Evolutionary conservation across 2,797 vertebrate genomes (phyloP).

Genomic region (Siniperca scherzeri): DNA sequence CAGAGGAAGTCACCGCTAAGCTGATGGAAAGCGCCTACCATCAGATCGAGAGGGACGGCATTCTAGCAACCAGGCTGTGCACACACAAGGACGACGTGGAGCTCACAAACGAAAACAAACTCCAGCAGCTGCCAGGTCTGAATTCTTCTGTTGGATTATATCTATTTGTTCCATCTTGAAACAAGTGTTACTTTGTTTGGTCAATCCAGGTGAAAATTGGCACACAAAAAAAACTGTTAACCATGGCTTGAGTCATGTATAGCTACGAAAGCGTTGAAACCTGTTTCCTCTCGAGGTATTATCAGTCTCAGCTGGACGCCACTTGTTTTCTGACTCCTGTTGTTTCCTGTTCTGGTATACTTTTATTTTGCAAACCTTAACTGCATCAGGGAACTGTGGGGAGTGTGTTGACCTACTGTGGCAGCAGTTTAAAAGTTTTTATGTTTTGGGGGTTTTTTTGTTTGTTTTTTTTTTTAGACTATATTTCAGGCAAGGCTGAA

Average conservation of each 20-base stretch:
- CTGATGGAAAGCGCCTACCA: conserved; percentile 88
- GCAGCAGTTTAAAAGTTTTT: background rate
- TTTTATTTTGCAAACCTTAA: background rate
- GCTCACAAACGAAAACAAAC: conserved; percentile 90
- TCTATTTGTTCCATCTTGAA: background rate
- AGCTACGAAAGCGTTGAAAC: background rate
- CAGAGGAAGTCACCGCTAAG: conserved; percentile 90
- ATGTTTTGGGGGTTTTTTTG: background rate
- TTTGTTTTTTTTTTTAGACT: background rate
- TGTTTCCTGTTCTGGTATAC: background rate
- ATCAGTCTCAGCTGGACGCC: background rate
- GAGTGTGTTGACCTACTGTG: background rate
- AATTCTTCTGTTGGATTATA: background rate
- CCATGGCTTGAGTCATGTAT: background rate
- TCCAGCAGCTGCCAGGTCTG: conserved; percentile 92
- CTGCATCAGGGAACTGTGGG: background rate
- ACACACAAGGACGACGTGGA: conserved; percentile 98
- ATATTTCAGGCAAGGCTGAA: background rate
- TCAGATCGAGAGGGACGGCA: conserved; percentile 91
- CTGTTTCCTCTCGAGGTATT: background rate
- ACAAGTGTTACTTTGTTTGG: background rate
- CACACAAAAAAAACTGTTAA: background rate
- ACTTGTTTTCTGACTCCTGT: conserved; percentile 5
- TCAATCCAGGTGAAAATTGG: conserved; percentile 4
- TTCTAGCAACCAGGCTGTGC: conserved; percentile 94